These are phyloP conservation scores for Danio tinwini DNA, from an alignment of 2,797 vertebrate species.

Conservation along the genomic window DNA sequence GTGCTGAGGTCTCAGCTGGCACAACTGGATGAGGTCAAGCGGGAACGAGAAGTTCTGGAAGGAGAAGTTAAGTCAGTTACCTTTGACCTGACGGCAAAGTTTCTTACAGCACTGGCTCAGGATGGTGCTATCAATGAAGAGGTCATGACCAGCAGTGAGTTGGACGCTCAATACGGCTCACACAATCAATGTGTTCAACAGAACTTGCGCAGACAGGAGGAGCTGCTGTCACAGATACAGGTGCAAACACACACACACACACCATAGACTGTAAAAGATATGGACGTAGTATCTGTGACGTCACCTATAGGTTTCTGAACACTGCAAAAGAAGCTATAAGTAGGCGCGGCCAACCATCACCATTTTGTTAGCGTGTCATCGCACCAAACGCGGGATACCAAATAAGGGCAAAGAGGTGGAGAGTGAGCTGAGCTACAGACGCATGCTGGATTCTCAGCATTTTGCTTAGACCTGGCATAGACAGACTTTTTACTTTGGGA, in stretches of 20 bases:
- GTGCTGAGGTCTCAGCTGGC: slow-evolving; percentile 87
- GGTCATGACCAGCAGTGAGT: slow-evolving; percentile 85
- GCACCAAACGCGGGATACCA: too few species aligned
- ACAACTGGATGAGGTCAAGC: slow-evolving; percentile 89
- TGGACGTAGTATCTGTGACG: too few species aligned
- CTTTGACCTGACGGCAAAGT: slow-evolving; percentile 93
- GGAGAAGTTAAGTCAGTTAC: slow-evolving; percentile 90
- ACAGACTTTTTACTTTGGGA: too few species aligned
- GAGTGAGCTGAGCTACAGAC: too few species aligned
- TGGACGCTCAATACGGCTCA: slow-evolving; percentile 88
- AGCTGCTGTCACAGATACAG: slow-evolving; percentile 85
- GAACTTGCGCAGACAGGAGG: slow-evolving; percentile 88
- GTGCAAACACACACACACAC: slow-evolving; percentile 8
- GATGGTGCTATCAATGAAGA: slow-evolving; percentile 95
- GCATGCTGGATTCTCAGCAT: too few species aligned
- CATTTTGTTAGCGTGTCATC: too few species aligned
- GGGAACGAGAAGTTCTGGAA: slow-evolving; percentile 90
- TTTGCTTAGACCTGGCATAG: too few species aligned
- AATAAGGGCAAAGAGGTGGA: too few species aligned
- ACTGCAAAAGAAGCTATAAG: too few species aligned
- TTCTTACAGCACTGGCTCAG: slow-evolving; percentile 90
- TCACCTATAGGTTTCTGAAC: too few species aligned
- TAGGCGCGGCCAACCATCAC: too few species aligned
- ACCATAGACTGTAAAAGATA: too few species aligned
- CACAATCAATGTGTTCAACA: slow-evolving; percentile 88